These are phyloP conservation scores for Epinotia demarniana DNA, from an alignment of 2,888 invertebrate species.

Conservation along the genomic window DNA sequence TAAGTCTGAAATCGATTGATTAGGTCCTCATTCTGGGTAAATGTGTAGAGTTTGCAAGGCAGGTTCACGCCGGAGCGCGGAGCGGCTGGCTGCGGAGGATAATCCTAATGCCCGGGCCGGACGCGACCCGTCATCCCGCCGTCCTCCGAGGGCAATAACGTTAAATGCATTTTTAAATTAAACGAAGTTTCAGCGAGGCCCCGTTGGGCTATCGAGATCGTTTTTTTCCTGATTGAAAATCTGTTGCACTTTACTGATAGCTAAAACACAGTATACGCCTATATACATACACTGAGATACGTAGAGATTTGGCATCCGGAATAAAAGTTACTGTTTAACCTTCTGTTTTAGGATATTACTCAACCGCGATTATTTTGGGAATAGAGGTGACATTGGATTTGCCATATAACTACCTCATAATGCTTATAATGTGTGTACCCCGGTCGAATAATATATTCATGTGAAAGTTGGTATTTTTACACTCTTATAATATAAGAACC, in stretches of 20 bases:
- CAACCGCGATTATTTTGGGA: too few relatives aligned
- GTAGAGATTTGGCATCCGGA: neutral
- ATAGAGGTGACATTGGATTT: too few relatives aligned
- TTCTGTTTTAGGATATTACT: neutral
- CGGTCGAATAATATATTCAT: too few relatives aligned
- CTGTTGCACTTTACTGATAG: constrained; percentile 8
- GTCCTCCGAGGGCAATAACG: constrained; percentile 42
- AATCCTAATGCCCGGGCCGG: constrained; percentile 45
- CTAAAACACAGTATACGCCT: neutral
- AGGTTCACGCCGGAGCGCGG: constrained; percentile 10
- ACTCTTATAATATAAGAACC: too few relatives aligned
- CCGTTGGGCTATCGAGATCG: constrained; percentile 16
- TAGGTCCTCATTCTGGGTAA: constrained; percentile 8
- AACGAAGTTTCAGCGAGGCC: constrained; percentile 34
- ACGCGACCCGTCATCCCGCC: constrained; percentile 22
- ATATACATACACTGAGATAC: neutral
- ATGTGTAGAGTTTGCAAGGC: constrained; percentile 1
- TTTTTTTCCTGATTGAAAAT: constrained; percentile 32
- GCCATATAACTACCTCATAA: too few relatives aligned
- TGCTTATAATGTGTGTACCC: too few relatives aligned
- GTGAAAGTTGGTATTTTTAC: too few relatives aligned
- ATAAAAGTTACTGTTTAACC: neutral
- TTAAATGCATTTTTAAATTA: constrained; percentile 45
- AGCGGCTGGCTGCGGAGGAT: constrained; percentile 43
- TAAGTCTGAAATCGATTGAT: constrained; percentile 18